These are phyloP conservation scores for Synergus japonicus DNA, from an alignment of 2,888 invertebrate genomes.

Conservation along the genomic window DNA sequence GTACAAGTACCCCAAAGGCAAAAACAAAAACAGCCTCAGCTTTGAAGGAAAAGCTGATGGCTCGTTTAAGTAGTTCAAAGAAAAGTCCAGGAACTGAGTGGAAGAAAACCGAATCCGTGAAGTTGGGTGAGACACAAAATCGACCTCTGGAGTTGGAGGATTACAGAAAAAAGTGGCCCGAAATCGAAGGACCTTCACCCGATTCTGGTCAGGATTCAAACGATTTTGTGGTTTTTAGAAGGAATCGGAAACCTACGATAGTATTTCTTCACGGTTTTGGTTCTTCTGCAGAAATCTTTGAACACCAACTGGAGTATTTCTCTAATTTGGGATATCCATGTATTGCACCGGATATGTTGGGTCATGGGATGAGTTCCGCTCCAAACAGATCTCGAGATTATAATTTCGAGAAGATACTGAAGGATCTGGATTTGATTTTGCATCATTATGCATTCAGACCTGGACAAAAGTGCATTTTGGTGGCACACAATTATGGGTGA, in stretches of 20 bases:
- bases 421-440: slow-evolving; percentile 81
- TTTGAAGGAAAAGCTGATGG: slow-evolving; percentile 62
- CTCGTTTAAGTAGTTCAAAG: slow-evolving; percentile 52
- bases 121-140: slow-evolving; percentile 45
- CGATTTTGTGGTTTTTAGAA: slow-evolving; percentile 63
- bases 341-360: slow-evolving; percentile 83
- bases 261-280: slow-evolving; percentile 85
- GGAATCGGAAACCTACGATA: slow-evolving; percentile 78
- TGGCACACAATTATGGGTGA: slow-evolving; percentile 86
- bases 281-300: slow-evolving; percentile 83
- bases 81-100: slow-evolving; percentile 41
- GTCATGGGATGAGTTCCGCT: slow-evolving; percentile 83
- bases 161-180: slow-evolving; percentile 58
- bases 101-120: slow-evolving; percentile 7
- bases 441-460: slow-evolving; percentile 81
- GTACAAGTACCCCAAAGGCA: slow-evolving; percentile 53
- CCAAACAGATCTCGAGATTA: slow-evolving; percentile 80
- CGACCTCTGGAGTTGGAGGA: slow-evolving; percentile 61
- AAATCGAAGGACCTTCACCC: slow-evolving; percentile 45
- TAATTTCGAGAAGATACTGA: slow-evolving; percentile 80
- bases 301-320: slow-evolving; percentile 81
- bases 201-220: slow-evolving; percentile 42
- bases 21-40: slow-evolving; percentile 64
- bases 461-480: slow-evolving; percentile 80
- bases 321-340: slow-evolving; percentile 81